phyloP scores from a whole-genome alignment of 2,797 vertebrate genomes.

The Semotilus atromaculatus region DNA sequence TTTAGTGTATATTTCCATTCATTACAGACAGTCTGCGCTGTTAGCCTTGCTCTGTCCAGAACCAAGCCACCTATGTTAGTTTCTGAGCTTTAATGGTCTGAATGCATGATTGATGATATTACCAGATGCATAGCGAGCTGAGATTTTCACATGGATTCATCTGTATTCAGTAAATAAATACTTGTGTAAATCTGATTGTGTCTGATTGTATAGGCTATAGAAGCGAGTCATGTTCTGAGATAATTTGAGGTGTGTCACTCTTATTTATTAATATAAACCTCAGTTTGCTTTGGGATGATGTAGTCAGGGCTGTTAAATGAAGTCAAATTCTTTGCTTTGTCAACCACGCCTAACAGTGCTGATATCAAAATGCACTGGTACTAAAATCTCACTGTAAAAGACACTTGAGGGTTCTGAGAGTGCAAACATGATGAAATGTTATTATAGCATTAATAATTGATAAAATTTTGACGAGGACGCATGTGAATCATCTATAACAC shows the following conservation, averaged over 20 bases:
- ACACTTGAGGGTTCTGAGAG: constrained; percentile 2
- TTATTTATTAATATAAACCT: neutral
- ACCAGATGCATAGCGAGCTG: neutral
- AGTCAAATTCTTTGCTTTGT: neutral
- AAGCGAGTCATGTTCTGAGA: neutral
- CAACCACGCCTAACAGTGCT: constrained; percentile 36
- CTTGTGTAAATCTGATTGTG: neutral
- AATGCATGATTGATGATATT: neutral
- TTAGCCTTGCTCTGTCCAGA: neutral
- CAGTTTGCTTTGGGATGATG: neutral
- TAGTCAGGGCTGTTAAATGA: neutral
- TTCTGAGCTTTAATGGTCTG: neutral
- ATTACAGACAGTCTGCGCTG: neutral
- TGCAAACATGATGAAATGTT: constrained; percentile 42
- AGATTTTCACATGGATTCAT: neutral
- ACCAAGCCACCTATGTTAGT: neutral
- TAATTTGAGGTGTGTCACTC: neutral
- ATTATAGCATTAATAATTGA: constrained; percentile 59
- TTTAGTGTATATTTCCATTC: constrained; percentile 15
- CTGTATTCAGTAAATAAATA: neutral
- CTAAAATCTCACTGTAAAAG: constrained; percentile 7
- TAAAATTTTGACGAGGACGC: constrained; percentile 49
- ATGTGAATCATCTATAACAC: constrained; percentile 56
- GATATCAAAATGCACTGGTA: constrained; percentile 11
- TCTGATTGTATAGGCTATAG: neutral